Percentiles rank a stretch among this genome's conserved stretches.
Conservation (phyloP, 2,888 invertebrate genomes). For the Ditylenchus weischeri region DNA sequence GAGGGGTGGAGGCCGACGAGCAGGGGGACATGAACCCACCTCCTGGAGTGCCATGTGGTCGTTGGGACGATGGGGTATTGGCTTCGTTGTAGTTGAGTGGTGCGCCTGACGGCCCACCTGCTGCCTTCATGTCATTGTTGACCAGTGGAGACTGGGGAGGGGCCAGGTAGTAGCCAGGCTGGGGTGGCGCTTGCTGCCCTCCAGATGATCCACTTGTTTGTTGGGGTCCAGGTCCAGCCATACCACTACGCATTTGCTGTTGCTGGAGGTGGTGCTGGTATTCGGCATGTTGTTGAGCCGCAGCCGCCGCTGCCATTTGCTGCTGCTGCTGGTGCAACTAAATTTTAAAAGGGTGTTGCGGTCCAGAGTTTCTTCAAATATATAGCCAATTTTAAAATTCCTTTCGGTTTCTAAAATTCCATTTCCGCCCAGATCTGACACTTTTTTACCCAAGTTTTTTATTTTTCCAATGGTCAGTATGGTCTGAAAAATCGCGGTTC, state of each 20-base stretch:
- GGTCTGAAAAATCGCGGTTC: too few relatives aligned
- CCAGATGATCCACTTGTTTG: background rate
- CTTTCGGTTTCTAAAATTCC: too few relatives aligned
- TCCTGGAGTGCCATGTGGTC: conserved; percentile 8
- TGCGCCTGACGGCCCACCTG: too few relatives aligned
- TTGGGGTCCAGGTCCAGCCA: background rate
- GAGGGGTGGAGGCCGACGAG: background rate
- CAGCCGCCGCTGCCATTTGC: conserved; percentile 11
- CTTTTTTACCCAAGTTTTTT: too few relatives aligned
- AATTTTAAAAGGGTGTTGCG: too few relatives aligned
- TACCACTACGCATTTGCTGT: conserved; percentile 18
- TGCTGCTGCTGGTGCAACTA: background rate
- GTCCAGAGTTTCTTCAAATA: too few relatives aligned
- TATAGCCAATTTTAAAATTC: too few relatives aligned
- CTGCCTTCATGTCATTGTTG: too few relatives aligned
- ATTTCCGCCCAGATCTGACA: too few relatives aligned
- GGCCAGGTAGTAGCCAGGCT: background rate
- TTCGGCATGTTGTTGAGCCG: conserved; percentile 22
- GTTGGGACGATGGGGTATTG: background rate
- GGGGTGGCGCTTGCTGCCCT: background rate
- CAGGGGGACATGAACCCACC: background rate
- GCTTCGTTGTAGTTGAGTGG: background rate
- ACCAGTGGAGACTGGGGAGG: conserved; percentile 6
- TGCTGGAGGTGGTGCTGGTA: conserved; percentile 29
- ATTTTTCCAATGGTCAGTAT: too few relatives aligned